These are phyloP conservation scores for Apistogramma diplotaenia DNA, from an alignment of 2,113 vertebrate species.

Conservation along the genomic window DNA sequence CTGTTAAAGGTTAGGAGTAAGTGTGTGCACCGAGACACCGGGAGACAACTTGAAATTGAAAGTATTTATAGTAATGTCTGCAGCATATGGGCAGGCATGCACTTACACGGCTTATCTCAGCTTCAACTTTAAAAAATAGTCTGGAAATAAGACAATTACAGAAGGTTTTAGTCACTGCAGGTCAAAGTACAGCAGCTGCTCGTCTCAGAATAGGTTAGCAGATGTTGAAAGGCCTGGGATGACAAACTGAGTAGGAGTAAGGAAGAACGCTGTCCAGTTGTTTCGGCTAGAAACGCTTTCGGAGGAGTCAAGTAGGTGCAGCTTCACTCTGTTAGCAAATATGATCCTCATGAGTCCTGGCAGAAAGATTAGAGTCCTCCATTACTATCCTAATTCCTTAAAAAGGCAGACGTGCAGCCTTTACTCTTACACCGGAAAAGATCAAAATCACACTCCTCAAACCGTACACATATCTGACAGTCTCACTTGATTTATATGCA, in stretches of 20 bases:
- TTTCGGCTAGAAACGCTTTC: constrained; percentile 11
- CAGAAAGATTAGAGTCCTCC: neutral
- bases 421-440: neutral
- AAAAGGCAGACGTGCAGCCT: neutral
- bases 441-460: neutral
- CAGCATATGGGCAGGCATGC: constrained; percentile 21
- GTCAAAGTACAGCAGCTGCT: constrained; percentile 46
- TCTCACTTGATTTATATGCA: constrained; percentile 10
- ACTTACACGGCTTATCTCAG: constrained; percentile 19
- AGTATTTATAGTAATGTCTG: constrained; percentile 41
- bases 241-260: constrained; percentile 27
- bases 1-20: constrained; percentile 14
- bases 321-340: constrained; percentile 18
- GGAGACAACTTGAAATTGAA: constrained; percentile 27
- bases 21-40: constrained; percentile 15
- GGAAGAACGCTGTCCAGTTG: constrained; percentile 1
- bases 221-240: constrained; percentile 37
- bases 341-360: neutral
- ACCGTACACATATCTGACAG: neutral
- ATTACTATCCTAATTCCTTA: neutral
- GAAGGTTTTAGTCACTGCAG: neutral
- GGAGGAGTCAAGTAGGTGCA: neutral
- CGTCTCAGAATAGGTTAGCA: constrained; percentile 44
- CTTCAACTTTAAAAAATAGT: neutral
- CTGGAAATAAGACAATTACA: constrained; percentile 7